Evolutionary conservation across 2,797 vertebrate genomes (phyloP), one percentile per base, ranked within the genome.

Genomic region (Hyperoplus lanceolatus): DNA sequence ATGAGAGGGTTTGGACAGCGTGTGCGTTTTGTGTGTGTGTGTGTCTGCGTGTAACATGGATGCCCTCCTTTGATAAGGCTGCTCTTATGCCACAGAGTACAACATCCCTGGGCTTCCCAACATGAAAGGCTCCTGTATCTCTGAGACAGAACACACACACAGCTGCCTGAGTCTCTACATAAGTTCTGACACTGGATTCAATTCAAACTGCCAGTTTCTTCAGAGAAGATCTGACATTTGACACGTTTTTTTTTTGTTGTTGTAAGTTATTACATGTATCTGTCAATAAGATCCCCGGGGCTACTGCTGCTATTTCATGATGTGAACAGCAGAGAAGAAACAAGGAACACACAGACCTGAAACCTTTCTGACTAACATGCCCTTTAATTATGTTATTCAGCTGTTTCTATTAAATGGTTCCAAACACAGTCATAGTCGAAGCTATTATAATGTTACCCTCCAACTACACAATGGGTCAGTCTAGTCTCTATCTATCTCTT

Each of bases 51-150:
- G 13, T 56, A 73, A 54, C 41, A 48, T 57, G 55, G 56, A 64
- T 58, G 45, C 54, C 59, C 8, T 46, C 16, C 51, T 77, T 62
- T 75, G 55, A 73, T 75, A 16, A 63, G 43, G 9, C n/a, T 62
- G 15, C 39, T 75, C 71, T 68, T 45, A 79, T 60, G 56, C 48
- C 57, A 50, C 41, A 56, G 51, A 50, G 45, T 45, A 36, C 36
- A 75, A 73, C 56, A 70, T 48, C 76, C 50, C 56, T 63, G 53
- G 58, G 72, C 53, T 45, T 39, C 29, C 46, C 13, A 41, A 64
- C 70, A 79, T 74, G 61, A 84, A 83, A 79, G 62, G 11, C 56
- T 61, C 9, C 15, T 48, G 51, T 2, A 60, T 77, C 76, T 55
- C 49, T 49, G 29, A 15, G 46, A 70, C 43, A 48, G 56, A 62